Conservation (phyloP, 1,140 invertebrate species). For the Hesperophylax magnus region DNA sequence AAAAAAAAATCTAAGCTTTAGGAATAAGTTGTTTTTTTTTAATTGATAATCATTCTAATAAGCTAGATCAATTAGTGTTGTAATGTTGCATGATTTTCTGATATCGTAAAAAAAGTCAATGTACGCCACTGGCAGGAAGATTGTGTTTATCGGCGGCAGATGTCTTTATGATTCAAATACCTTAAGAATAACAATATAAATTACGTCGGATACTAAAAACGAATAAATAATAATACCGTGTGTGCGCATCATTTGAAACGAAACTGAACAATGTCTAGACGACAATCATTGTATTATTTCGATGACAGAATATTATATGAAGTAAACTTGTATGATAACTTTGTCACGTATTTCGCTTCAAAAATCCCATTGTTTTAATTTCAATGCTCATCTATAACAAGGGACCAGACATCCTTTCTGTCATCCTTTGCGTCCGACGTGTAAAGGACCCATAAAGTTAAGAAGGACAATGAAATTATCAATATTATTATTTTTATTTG, state of each 20-base stretch:
- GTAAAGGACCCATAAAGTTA: not conserved
- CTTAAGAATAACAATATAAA: slow-evolving; percentile 1
- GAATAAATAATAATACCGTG: too few species aligned
- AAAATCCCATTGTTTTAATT: slow-evolving; percentile 55
- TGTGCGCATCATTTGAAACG: slow-evolving; percentile 6
- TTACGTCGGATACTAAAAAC: not conserved
- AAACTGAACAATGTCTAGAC: slow-evolving; percentile 44
- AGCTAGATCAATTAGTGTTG: too few species aligned
- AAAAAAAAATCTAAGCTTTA: too few species aligned
- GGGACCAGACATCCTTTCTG: slow-evolving; percentile 51
- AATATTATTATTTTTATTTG: too few species aligned
- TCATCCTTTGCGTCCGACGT: slow-evolving; percentile 27
- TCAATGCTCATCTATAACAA: slow-evolving; percentile 55
- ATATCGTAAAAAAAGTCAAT: too few species aligned
- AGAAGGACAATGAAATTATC: too few species aligned
- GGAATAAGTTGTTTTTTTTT: too few species aligned
- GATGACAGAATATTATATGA: slow-evolving; percentile 53
- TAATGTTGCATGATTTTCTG: too few species aligned
- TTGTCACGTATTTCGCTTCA: slow-evolving; percentile 50
- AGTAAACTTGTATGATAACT: slow-evolving; percentile 33
- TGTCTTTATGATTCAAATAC: slow-evolving; percentile 4
- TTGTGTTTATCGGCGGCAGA: too few species aligned
- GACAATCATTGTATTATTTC: slow-evolving; percentile 51
- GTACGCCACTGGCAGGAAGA: too few species aligned
- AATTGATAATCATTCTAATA: too few species aligned